Percentiles rank a stretch among this genome's conserved stretches.
Conservation (phyloP, 2,888 invertebrate genomes). For the Pseudococcus jackbeardsleyi region DNA sequence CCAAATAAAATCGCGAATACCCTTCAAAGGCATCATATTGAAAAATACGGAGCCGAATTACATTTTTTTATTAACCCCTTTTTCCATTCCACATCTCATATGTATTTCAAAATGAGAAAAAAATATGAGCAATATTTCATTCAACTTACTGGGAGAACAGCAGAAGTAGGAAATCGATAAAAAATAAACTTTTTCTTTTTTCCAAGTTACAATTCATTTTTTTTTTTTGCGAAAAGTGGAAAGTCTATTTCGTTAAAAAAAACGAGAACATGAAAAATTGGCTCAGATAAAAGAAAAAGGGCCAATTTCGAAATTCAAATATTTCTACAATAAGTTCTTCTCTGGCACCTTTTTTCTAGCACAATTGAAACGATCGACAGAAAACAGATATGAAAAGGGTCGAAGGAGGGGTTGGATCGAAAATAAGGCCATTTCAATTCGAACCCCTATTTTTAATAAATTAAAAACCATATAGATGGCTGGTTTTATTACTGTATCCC, state of each 20-base stretch:
- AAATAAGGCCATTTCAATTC: neutral
- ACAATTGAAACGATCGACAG: neutral
- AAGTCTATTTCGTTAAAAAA: too few species aligned
- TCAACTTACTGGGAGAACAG: too few species aligned
- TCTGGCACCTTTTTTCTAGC: neutral
- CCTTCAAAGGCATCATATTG: too few species aligned
- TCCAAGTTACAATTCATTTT: neutral
- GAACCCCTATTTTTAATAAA: conserved; percentile 12
- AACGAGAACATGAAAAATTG: too few species aligned
- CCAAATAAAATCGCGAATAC: too few species aligned
- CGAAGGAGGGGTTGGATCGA: neutral
- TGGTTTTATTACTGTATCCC: conserved; percentile 14
- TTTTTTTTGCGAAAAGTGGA: neutral
- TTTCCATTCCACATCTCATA: too few species aligned
- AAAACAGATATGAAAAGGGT: neutral
- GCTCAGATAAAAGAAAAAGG: too few species aligned
- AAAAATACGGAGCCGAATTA: too few species aligned
- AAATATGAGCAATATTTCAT: too few species aligned
- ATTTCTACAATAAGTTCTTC: neutral
- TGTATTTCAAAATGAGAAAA: too few species aligned
- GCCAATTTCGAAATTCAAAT: neutral
- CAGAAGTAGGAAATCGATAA: neutral
- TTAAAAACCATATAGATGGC: conserved; percentile 2
- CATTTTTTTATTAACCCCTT: too few species aligned
- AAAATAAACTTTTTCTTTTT: neutral